Base-by-base conservation (phyloP, 2,888 invertebrate genomes). In the Acleris laterana region DNA sequence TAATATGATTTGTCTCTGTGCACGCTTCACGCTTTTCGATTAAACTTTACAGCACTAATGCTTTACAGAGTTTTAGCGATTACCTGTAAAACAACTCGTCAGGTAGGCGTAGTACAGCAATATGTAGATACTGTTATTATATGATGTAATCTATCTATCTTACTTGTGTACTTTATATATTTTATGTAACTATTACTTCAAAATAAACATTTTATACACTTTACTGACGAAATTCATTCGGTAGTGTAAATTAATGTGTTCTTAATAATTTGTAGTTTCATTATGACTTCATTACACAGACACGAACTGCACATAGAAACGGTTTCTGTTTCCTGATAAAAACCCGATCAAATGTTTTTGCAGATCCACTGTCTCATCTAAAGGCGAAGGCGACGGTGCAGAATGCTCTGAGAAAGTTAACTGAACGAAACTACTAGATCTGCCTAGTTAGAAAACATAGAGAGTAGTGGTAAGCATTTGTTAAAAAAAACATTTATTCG, bases 341-440 rank as follows among this genome's bases (percentile, higher is more conserved):
- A 51, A 66, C 56, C 46, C 38, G 1, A 25, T 53, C 68, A 62
- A 65, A 63, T 75, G 80, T 80, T 74, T 72, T 92, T 93, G 80
- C 91, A 93, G 93, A 92, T 90, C 92, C 93, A 84, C 83, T 92
- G 83, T 88, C 91, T 72, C 92, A 92, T 74, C 90, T 90, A 88
- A 93, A 92, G 84, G 93, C 93, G 89, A 93, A 92, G 82, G 92
- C 91, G 87, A 93, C 92, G 76, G 93, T 93, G 79, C 93, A 93
- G 92, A 93, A 92, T 84, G 93, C 93, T 81, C 90, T 93, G 84
- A 86, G 86, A 90, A 93, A 90, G 83, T 83, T 91, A 87, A 92
- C 93, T 93, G 93, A 93, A 80, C 88, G 85, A 77, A 90, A 90
- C 82, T 91, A 85, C 80, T 90, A 61, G 56, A 17, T 17, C 28